phyloP scores from a whole-genome alignment of 2,888 invertebrate species.

The Meteorus cinctellus region DNA sequence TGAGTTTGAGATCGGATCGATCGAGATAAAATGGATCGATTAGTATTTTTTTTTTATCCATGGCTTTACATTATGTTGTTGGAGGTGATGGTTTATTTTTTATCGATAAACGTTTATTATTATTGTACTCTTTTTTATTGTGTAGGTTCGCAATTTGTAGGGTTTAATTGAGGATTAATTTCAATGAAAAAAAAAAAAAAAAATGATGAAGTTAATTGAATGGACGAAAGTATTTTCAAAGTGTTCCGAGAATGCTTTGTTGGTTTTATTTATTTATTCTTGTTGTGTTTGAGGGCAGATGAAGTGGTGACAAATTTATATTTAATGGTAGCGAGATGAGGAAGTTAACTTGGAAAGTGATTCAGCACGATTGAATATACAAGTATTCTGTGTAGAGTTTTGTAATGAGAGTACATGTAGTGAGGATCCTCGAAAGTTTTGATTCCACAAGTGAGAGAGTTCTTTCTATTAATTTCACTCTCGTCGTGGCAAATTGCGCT shows the following conservation, averaged over 20 bases:
- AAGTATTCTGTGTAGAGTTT: neutral
- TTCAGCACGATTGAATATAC: neutral
- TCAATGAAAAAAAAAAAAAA: neutral
- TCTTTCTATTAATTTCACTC: slow-evolving; percentile 9
- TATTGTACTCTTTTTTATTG: neutral
- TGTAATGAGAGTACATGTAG: neutral
- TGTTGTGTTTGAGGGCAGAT: neutral
- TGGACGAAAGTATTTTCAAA: slow-evolving; percentile 19
- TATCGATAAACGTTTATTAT: neutral
- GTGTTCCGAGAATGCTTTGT: neutral
- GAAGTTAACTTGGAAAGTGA: slow-evolving; percentile 8
- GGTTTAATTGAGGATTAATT: slow-evolving; percentile 5
- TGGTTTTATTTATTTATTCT: neutral
- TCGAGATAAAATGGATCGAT: too few relatives aligned
- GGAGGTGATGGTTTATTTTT: too few relatives aligned
- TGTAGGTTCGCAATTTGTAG: neutral
- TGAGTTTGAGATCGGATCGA: too few relatives aligned
- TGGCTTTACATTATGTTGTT: too few relatives aligned
- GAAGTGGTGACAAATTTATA: neutral
- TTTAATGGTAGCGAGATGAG: neutral
- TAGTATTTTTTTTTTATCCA: too few relatives aligned
- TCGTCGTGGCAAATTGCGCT: neutral
- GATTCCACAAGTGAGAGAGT: slow-evolving; percentile 5
- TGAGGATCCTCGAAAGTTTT: slow-evolving; percentile 28
- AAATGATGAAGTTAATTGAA: slow-evolving; percentile 13